phyloP scores from a whole-genome alignment of 2,113 vertebrate species.

The Recurvirostra avosetta region DNA sequence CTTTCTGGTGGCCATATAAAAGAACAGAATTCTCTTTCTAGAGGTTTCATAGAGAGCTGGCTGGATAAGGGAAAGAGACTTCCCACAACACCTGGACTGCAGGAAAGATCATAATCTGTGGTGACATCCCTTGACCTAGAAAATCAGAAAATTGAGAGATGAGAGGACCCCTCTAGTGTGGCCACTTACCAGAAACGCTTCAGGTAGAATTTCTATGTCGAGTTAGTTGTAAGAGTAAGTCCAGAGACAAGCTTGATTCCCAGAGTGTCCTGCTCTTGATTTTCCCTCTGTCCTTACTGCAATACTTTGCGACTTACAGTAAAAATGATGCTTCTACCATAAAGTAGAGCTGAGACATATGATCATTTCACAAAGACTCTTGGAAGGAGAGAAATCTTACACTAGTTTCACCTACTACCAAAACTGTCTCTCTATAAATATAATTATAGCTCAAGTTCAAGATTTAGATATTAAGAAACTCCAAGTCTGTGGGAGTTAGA shows the following conservation, averaged over 20 bases:
- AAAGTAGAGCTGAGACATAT: not conserved
- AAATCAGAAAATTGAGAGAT: not conserved
- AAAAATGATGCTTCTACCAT: not conserved
- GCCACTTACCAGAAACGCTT: not conserved
- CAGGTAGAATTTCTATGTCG: not conserved
- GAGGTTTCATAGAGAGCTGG: not conserved
- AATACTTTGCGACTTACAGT: not conserved
- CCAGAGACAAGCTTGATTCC: not conserved
- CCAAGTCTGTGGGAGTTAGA: not conserved
- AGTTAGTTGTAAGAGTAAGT: not conserved
- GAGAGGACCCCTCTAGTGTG: not conserved
- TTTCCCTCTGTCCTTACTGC: not conserved
- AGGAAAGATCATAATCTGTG: not conserved
- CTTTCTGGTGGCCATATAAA: not conserved
- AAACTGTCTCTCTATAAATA: not conserved
- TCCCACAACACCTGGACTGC: not conserved
- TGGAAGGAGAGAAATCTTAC: not conserved
- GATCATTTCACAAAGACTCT: not conserved
- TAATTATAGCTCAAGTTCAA: not conserved
- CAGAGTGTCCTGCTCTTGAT: not conserved
- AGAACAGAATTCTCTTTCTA: not conserved
- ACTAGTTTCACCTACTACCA: not conserved
- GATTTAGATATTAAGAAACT: not conserved
- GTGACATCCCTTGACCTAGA: not conserved
- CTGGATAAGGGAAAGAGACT: not conserved